A percentile compares a stretch with the other conserved stretches of the same genome.
These are phyloP conservation scores for cat (Felis catus) DNA, from an alignment of 2,113 vertebrate genomes.

Conservation along the genomic window F.catus_Fca126_mat1.0 CM031417.1:128792501-128793000, in stretches of 20 bases:
- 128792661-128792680: background rate
- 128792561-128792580: background rate
- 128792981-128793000: background rate
- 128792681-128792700: background rate
- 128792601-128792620: background rate
- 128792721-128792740: background rate
- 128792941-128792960: background rate
- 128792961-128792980: background rate
- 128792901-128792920: background rate
- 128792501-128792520: background rate
- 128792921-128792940: background rate
- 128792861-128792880: background rate
- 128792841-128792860: background rate
- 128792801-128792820: background rate
- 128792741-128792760: background rate
- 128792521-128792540: background rate
- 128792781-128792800: background rate
- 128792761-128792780: background rate
- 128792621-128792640: background rate
- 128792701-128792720: background rate
- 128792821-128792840: background rate
- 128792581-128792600: background rate
- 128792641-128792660: fast-evolving
- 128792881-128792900: background rate
- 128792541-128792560: background rate